A percentile compares a stretch with the other conserved stretches of the same genome.
These are phyloP conservation scores for Eulemur albifrons DNA, from an alignment of 2,797 vertebrate species.

Conservation along the genomic window DNA sequence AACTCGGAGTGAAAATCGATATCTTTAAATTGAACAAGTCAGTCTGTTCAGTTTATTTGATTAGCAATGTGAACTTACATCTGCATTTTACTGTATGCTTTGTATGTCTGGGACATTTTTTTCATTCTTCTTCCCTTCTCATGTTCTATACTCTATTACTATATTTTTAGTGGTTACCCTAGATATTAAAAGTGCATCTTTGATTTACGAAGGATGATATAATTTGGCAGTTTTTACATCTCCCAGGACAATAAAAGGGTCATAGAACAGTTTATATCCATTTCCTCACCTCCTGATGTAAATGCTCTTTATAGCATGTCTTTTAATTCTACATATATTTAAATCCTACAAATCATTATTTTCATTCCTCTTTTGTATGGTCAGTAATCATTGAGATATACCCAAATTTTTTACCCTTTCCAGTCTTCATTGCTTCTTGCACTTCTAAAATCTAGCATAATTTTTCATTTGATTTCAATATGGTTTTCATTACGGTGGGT, in stretches of 20 bases:
- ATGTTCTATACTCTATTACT: background rate
- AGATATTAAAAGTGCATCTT: background rate
- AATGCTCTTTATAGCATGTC: background rate
- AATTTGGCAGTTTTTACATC: background rate
- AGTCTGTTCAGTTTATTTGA: background rate
- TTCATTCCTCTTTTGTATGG: background rate
- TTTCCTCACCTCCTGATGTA: background rate
- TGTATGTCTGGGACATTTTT: background rate
- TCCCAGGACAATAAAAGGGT: background rate
- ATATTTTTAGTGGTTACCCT: background rate
- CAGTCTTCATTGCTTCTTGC: background rate
- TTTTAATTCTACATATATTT: background rate
- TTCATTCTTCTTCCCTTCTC: background rate
- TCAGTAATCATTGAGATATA: background rate
- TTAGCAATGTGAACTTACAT: background rate
- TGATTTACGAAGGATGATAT: background rate
- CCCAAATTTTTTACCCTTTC: background rate
- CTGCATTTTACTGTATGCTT: background rate
- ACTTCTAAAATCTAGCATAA: background rate
- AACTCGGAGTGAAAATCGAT: background rate
- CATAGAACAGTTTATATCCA: background rate
- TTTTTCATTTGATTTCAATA: background rate
- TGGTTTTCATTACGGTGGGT: background rate
- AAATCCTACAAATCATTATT: background rate
- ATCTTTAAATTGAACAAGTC: background rate